Percentiles rank a stretch among this genome's conserved stretches.
Evolutionary conservation across 2,888 invertebrate species (phyloP).

Genomic region (Hylaea fasciaria): DNA sequence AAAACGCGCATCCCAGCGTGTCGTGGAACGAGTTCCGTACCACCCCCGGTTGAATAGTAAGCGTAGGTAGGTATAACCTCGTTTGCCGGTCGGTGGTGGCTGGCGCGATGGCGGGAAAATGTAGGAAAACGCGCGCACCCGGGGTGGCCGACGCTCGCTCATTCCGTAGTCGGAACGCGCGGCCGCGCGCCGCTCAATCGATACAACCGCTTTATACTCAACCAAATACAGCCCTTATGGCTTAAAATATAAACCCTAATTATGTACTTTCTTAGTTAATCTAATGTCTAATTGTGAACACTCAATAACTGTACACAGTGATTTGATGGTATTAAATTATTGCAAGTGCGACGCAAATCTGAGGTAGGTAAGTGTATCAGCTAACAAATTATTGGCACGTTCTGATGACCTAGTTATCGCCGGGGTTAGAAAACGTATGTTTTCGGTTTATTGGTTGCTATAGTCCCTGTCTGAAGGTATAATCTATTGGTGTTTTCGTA

Average conservation of each 20-base stretch:
- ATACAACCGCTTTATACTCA: conserved; percentile 59
- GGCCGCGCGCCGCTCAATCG: conserved; percentile 79
- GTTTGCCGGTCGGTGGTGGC: conserved; percentile 9
- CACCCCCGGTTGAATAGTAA: conserved; percentile 42
- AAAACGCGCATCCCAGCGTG: conserved; percentile 54
- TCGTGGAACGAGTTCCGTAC: conserved; percentile 50
- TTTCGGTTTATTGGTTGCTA: conserved; percentile 31
- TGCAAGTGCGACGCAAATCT: conserved; percentile 68
- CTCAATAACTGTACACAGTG: conserved; percentile 15
- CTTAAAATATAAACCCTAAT: conserved; percentile 3
- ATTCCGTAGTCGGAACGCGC: conserved; percentile 71
- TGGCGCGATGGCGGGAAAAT: conserved; percentile 35
- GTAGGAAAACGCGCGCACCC: conserved; percentile 80
- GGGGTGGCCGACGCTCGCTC: conserved; percentile 60
- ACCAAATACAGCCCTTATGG: conserved; percentile 38
- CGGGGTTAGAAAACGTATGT: conserved; percentile 30
- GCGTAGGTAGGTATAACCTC: too few species aligned
- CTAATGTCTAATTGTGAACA: conserved; percentile 15
- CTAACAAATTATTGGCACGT: conserved; percentile 72
- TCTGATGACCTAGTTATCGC: conserved; percentile 77
- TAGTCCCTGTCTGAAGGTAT: conserved; percentile 21
- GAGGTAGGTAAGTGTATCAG: conserved; percentile 70
- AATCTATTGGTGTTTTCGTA: conserved; percentile 18
- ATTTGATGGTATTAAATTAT: conserved; percentile 11
- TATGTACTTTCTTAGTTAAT: neutral